Evolutionary conservation across 2,113 vertebrate genomes (phyloP).

Genomic region (Burhinus oedicnemus): DNA sequence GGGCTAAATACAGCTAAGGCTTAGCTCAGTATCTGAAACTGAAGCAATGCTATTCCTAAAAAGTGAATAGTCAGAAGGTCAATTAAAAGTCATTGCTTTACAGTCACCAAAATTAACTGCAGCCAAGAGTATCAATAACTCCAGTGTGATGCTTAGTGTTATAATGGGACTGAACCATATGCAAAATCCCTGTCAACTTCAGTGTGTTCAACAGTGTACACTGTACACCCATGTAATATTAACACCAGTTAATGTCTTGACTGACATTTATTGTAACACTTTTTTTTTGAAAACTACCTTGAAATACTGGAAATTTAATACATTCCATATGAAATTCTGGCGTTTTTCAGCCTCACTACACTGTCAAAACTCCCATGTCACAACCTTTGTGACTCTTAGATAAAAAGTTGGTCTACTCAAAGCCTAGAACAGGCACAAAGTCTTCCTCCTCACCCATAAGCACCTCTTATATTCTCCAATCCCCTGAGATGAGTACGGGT

Average conservation of each 20-base stretch:
- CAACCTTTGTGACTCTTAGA: neutral
- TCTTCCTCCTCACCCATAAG: neutral
- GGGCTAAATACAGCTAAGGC: neutral
- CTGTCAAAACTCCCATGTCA: neutral
- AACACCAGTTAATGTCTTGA: neutral
- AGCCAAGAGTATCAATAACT: neutral
- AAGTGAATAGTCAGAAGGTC: neutral
- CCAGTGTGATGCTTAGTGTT: neutral
- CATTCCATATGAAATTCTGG: neutral
- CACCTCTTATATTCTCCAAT: neutral
- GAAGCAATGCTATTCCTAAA: neutral
- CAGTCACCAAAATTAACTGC: neutral
- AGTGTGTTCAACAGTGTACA: neutral
- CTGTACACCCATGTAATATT: neutral
- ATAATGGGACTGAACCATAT: neutral
- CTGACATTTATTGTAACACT: neutral
- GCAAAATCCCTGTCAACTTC: neutral
- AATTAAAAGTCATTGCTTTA: neutral
- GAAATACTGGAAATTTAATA: neutral
- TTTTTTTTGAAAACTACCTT: neutral
- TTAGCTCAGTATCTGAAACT: neutral
- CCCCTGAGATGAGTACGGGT: neutral
- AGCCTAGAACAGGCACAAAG: neutral
- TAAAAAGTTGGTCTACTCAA: neutral
- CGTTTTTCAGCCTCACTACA: neutral